Conservation (phyloP, 2,113 vertebrate genomes). For the Pachyramphus minor region DNA sequence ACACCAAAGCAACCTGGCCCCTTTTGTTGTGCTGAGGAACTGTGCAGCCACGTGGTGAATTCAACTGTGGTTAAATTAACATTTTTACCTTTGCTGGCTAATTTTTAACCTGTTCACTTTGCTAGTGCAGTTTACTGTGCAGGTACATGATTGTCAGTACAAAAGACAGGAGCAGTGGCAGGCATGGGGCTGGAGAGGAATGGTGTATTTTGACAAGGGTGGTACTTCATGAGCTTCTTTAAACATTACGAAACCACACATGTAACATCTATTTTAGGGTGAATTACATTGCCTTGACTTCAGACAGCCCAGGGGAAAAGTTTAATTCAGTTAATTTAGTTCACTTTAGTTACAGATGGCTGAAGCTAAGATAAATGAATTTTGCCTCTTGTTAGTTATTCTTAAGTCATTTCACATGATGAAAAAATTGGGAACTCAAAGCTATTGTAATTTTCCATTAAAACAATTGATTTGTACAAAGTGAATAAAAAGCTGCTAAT, state of each 20-base stretch:
- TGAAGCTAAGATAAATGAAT: neutral
- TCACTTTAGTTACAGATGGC: neutral
- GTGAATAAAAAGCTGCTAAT: neutral
- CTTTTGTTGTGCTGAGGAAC: neutral
- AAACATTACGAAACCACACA: neutral
- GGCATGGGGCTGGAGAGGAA: neutral
- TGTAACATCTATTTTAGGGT: neutral
- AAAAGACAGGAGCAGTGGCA: neutral
- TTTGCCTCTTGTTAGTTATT: neutral
- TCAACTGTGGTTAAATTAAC: neutral
- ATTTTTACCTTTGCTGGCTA: neutral
- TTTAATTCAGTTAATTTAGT: conserved; percentile 19
- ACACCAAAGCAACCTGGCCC: neutral
- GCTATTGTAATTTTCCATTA: neutral
- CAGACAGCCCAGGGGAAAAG: neutral
- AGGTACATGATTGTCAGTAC: neutral
- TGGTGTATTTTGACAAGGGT: neutral
- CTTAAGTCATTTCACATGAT: neutral
- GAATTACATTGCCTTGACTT: neutral
- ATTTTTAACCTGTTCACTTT: neutral
- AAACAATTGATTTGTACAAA: neutral
- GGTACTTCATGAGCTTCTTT: neutral
- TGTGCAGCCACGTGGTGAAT: neutral
- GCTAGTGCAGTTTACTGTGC: neutral
- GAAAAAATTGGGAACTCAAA: neutral